These are phyloP conservation scores for Rambutsinella grinnellia DNA, from an alignment of 2,888 invertebrate species.

Conservation along the genomic window DNA sequence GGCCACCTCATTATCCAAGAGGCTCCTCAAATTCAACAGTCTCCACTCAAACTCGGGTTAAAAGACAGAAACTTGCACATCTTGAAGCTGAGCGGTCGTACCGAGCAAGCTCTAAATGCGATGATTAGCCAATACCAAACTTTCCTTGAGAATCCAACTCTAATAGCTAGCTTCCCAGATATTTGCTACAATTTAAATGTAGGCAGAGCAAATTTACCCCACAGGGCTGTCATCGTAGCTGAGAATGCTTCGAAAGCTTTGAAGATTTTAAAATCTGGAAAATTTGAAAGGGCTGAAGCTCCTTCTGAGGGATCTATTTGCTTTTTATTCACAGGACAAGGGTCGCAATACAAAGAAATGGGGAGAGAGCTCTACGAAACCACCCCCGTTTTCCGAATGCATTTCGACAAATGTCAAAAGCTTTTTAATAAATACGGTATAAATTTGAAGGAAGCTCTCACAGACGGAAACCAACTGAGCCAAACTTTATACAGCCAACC, in stretches of 20 bases:
- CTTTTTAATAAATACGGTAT: slow-evolving; percentile 13
- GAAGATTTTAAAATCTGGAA: slow-evolving; percentile 1
- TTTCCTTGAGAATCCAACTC: slow-evolving; percentile 1
- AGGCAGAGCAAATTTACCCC: slow-evolving; percentile 42
- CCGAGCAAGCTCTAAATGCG: slow-evolving; percentile 30
- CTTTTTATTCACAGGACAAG: slow-evolving; percentile 54
- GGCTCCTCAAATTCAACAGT: slow-evolving; percentile 1
- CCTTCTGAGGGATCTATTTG: slow-evolving; percentile 24
- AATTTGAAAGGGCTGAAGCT: not conserved
- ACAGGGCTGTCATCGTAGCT: slow-evolving; percentile 30
- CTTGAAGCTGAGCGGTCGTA: slow-evolving; percentile 28
- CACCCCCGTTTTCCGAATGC: slow-evolving; percentile 26
- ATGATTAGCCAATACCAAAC: slow-evolving; percentile 19
- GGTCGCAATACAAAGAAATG: slow-evolving; percentile 50
- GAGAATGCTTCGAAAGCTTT: slow-evolving; percentile 10
- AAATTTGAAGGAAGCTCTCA: slow-evolving; percentile 11
- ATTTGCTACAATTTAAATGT: slow-evolving; percentile 37
- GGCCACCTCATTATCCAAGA: slow-evolving; percentile 50
- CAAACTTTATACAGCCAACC: slow-evolving; percentile 37
- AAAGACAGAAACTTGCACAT: slow-evolving; percentile 16
- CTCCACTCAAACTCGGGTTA: not conserved
- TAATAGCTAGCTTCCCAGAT: too few species aligned
- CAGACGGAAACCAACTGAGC: not conserved
- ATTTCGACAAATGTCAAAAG: slow-evolving; percentile 29
- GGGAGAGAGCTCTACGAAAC: slow-evolving; percentile 24